These are phyloP conservation scores for Pygocentrus nattereri DNA, from an alignment of 2,797 vertebrate genomes.

Conservation along the genomic window DNA sequence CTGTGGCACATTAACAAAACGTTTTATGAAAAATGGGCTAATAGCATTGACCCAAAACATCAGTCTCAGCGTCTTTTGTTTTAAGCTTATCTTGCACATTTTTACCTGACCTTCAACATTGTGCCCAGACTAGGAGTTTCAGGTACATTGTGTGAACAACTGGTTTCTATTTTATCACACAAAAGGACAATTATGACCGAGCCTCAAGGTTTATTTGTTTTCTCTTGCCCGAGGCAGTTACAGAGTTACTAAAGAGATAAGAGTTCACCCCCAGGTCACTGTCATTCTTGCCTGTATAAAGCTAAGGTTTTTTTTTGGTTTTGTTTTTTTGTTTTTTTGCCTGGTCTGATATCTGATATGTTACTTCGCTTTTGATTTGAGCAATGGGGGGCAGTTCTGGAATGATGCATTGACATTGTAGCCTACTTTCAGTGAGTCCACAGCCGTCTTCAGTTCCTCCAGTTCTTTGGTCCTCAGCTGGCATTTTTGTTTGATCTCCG, in stretches of 20 bases:
- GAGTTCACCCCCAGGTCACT: slow-evolving; percentile 17
- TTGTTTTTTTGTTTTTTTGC: too few relatives aligned
- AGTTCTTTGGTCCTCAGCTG: slow-evolving; percentile 87
- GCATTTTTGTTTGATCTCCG: slow-evolving; percentile 84
- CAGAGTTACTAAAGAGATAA: slow-evolving; percentile 54
- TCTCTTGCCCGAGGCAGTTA: slow-evolving; percentile 43
- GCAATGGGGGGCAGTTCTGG: neutral
- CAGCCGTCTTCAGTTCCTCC: slow-evolving; percentile 84
- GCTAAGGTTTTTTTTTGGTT: slow-evolving; percentile 23
- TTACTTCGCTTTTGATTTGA: slow-evolving; percentile 27
- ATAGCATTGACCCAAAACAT: neutral
- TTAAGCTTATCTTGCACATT: neutral
- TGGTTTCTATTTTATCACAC: slow-evolving; percentile 40
- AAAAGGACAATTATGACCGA: slow-evolving; percentile 43
- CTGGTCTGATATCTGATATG: slow-evolving; percentile 24
- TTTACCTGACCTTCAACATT: slow-evolving; percentile 8
- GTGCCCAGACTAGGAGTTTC: neutral
- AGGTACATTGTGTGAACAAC: slow-evolving; percentile 21
- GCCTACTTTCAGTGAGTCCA: slow-evolving; percentile 82
- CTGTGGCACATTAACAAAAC: slow-evolving; percentile 38
- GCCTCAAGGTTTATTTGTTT: slow-evolving; percentile 58
- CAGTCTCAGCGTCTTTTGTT: neutral
- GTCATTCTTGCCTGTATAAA: slow-evolving; percentile 30
- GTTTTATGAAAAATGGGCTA: slow-evolving; percentile 5
- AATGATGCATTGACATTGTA: neutral